phyloP scores from a whole-genome alignment of 2,888 invertebrate species.

The Leptopilina myrica region DNA sequence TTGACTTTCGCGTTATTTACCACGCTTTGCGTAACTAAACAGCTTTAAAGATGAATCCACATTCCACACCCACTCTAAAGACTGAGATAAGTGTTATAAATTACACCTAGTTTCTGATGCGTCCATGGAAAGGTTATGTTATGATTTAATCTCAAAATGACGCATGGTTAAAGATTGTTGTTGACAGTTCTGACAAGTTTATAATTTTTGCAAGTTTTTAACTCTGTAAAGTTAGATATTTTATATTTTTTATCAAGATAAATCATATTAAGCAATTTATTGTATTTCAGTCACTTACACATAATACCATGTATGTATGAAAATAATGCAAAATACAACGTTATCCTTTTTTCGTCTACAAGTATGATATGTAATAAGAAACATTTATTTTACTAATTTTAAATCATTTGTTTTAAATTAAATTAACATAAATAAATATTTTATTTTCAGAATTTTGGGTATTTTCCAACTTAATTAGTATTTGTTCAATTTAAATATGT shows the following conservation, averaged over 20 bases:
- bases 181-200: background rate
- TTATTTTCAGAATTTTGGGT: conserved; percentile 23
- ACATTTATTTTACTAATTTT: conserved; percentile 3
- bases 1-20: too few relatives aligned
- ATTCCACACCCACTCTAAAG: background rate
- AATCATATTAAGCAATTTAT: background rate
- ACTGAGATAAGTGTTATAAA: background rate
- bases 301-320: background rate
- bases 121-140: background rate
- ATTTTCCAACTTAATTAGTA: background rate
- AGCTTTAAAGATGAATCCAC: background rate
- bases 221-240: background rate
- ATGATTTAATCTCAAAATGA: background rate
- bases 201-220: background rate
- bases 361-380: background rate
- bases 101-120: background rate
- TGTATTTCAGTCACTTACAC: background rate
- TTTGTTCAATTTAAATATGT: conserved; percentile 31
- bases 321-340: background rate
- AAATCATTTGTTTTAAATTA: background rate
- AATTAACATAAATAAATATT: background rate
- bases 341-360: background rate
- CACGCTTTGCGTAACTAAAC: too few relatives aligned
- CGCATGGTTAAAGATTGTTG: background rate
- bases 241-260: background rate